phyloP scores from a whole-genome alignment of 37 sponge, comb jelly and placozoan genomes.

The Spongilla lacustris region DNA sequence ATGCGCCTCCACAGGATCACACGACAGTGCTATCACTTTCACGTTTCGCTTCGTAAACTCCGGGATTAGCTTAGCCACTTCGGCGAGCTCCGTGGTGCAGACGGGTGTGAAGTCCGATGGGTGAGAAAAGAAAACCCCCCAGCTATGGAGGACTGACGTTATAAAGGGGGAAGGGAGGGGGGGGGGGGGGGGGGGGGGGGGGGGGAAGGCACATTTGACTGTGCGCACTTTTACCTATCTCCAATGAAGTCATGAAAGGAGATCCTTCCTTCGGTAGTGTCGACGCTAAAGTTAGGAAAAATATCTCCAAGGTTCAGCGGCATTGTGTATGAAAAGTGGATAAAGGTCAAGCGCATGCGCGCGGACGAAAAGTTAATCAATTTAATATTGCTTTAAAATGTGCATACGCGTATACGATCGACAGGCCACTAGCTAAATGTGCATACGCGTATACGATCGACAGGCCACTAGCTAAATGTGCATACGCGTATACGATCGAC shows the following conservation, averaged over 20 bases:
- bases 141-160: constrained; percentile 31
- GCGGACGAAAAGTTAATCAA: neutral
- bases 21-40: constrained; percentile 92
- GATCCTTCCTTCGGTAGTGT: constrained; percentile 79
- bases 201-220: too few species aligned
- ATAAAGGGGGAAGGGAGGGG: too few species aligned
- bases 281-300: constrained; percentile 80
- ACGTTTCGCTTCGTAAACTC: constrained; percentile 91
- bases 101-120: constrained; percentile 98
- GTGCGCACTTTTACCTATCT: constrained; percentile 51
- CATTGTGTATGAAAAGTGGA: constrained; percentile 18
- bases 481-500: too few species aligned
- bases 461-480: too few species aligned
- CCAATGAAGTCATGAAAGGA: constrained; percentile 80
- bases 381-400: too few species aligned
- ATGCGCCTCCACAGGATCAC: constrained; percentile 83
- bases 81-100: constrained; percentile 95
- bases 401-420: too few species aligned
- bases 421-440: too few species aligned
- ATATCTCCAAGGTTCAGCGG: constrained; percentile 86
- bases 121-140: constrained; percentile 97
- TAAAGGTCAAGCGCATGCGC: neutral
- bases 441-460: too few species aligned
- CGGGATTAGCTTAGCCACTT: constrained; percentile 70
- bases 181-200: too few species aligned